These are phyloP conservation scores for Petrocephalus microphthalmus DNA, from an alignment of 2,113 vertebrate species.

Conservation along the genomic window DNA sequence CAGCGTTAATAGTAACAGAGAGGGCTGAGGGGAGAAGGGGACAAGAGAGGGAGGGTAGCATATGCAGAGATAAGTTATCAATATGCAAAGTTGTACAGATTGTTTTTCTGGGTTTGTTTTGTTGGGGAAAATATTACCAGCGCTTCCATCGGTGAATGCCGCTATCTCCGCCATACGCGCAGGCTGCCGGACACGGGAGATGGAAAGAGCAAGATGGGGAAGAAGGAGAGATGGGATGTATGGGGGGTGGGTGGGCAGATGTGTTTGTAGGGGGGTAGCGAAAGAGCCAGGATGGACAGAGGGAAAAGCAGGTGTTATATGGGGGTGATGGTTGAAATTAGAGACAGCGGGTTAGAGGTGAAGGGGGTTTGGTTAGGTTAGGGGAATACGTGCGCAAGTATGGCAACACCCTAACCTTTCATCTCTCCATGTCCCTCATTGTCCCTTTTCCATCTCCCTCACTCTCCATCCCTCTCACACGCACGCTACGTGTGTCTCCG, in stretches of 20 bases:
- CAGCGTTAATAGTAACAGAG: slow-evolving; percentile 27
- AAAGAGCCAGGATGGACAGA: slow-evolving; percentile 27
- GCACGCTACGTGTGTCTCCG: slow-evolving; percentile 61
- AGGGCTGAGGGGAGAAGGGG: slow-evolving; percentile 31
- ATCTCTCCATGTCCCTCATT: slow-evolving; percentile 41
- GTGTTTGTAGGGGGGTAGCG: slow-evolving; percentile 55
- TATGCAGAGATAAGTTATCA: slow-evolving; percentile 66
- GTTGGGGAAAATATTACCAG: slow-evolving; percentile 67
- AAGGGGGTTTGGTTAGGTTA: slow-evolving; percentile 34
- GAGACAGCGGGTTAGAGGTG: slow-evolving; percentile 56
- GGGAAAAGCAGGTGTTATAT: slow-evolving; percentile 24
- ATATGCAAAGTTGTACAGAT: slow-evolving; percentile 64
- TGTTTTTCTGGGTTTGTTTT: slow-evolving; percentile 37
- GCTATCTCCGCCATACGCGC: slow-evolving; percentile 76
- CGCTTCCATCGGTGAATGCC: slow-evolving; percentile 80
- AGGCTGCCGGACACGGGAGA: slow-evolving; percentile 60
- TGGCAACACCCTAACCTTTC: slow-evolving; percentile 64
- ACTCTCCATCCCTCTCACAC: slow-evolving; percentile 60
- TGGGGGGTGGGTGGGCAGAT: slow-evolving; percentile 42
- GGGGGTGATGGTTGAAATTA: slow-evolving; percentile 52
- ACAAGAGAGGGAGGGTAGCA: slow-evolving; percentile 50
- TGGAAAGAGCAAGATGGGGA: slow-evolving; percentile 6
- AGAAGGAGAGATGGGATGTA: slow-evolving; percentile 38
- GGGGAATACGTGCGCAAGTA: slow-evolving; percentile 46
- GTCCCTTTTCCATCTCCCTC: slow-evolving; percentile 36